Evolutionary conservation across 2,888 invertebrate genomes (phyloP).

Genomic region (Idaea aversata): DNA sequence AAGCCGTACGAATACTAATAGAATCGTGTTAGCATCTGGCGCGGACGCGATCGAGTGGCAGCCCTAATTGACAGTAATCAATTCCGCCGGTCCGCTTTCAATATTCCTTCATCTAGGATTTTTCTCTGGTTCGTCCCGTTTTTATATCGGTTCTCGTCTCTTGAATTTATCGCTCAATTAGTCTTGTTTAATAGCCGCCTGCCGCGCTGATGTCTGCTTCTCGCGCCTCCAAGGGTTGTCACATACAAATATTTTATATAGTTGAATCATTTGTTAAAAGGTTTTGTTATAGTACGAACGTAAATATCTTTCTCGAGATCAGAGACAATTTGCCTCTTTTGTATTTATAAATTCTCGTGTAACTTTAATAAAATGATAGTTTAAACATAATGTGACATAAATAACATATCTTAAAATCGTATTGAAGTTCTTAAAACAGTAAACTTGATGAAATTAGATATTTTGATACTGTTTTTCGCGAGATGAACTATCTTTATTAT

Average conservation of each 20-base stretch:
- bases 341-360: too few relatives aligned
- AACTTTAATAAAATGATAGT: too few relatives aligned
- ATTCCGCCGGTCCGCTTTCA: conserved; percentile 75
- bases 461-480: too few relatives aligned
- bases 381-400: too few relatives aligned
- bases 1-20: conserved; percentile 39
- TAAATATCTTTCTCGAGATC: neutral
- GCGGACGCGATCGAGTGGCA: conserved; percentile 58
- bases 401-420: too few relatives aligned
- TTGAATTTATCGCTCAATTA: conserved; percentile 82
- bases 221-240: conserved; percentile 69
- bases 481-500: too few relatives aligned
- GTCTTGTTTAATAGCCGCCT: conserved; percentile 81
- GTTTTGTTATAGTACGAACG: neutral
- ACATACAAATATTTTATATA: conserved; percentile 10
- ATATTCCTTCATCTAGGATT: conserved; percentile 70
- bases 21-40: conserved; percentile 63
- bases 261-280: neutral
- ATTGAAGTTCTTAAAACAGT: too few relatives aligned
- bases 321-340: too few relatives aligned
- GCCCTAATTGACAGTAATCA: conserved; percentile 78
- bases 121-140: conserved; percentile 67
- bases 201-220: conserved; percentile 79
- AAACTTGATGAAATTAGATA: too few relatives aligned
- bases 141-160: conserved; percentile 74